phyloP scores from a whole-genome alignment of 2,888 invertebrate species.

The Dendrolimus pini region DNA sequence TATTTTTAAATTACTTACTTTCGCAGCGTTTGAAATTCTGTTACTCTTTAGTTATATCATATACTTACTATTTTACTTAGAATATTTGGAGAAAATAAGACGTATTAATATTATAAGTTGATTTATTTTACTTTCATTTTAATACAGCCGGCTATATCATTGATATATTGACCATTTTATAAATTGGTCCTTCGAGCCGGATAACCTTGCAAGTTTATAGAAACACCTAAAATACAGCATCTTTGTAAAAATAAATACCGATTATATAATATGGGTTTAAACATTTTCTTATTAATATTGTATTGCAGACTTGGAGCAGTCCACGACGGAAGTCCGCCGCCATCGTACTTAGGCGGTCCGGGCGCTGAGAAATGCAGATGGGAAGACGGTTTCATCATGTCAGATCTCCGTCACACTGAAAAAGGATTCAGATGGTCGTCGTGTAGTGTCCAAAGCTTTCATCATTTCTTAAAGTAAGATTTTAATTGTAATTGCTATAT shows the following conservation, averaged over 20 bases:
- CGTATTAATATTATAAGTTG: too few species aligned
- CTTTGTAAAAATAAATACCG: too few species aligned
- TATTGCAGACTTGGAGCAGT: constrained; percentile 90
- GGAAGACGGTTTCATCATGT: constrained; percentile 98
- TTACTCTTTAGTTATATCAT: too few species aligned
- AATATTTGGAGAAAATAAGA: too few species aligned
- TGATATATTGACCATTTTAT: too few species aligned
- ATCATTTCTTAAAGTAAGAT: constrained; percentile 94
- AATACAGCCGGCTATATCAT: too few species aligned
- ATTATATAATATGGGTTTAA: too few species aligned
- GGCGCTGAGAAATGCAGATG: constrained; percentile 96
- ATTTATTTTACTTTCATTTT: too few species aligned
- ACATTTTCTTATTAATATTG: not conserved
- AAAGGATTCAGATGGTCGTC: constrained; percentile 96
- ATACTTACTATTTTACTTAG: too few species aligned
- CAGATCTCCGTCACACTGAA: constrained; percentile 94
- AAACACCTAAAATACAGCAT: too few species aligned
- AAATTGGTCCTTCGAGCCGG: too few species aligned
- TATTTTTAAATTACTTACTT: not conserved
- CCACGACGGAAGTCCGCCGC: constrained; percentile 97
- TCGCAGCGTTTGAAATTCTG: not conserved
- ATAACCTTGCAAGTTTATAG: too few species aligned
- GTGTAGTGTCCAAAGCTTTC: constrained; percentile 94
- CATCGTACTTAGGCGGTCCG: constrained; percentile 94
- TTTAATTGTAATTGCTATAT: constrained; percentile 82